phyloP scores from a whole-genome alignment of 2,113 vertebrate genomes.

The Onychorhynchus coronatus region DNA sequence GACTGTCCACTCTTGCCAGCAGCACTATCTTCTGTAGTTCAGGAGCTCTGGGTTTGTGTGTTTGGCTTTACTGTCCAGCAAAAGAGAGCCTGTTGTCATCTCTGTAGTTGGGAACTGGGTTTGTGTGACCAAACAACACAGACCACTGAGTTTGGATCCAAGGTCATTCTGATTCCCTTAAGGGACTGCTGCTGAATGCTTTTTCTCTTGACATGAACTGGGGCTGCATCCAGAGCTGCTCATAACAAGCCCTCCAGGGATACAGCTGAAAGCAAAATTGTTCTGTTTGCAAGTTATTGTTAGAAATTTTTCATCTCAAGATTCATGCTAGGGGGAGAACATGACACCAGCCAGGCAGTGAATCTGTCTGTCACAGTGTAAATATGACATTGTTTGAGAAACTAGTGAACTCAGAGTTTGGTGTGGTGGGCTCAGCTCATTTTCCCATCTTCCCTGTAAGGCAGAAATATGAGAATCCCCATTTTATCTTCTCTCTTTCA shows the following conservation, averaged over 20 bases:
- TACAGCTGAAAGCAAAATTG: background rate
- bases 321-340: background rate
- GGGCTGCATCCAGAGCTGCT: background rate
- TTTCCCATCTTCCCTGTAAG: background rate
- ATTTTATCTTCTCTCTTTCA: background rate
- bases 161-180: background rate
- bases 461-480: background rate
- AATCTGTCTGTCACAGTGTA: background rate
- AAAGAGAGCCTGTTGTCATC: background rate
- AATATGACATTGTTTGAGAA: background rate
- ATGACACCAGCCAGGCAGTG: background rate
- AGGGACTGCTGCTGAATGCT: background rate
- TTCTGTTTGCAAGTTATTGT: background rate
- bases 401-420: background rate
- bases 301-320: conserved; percentile 1
- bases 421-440: background rate
- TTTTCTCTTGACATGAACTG: background rate
- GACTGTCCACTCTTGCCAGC: background rate
- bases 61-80: background rate
- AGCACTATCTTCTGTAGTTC: background rate
- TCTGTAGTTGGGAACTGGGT: background rate
- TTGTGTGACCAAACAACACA: background rate
- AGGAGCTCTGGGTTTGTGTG: background rate
- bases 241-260: background rate
- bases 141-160: background rate